These are phyloP conservation scores for Pegoplata infirma DNA, from an alignment of 2,888 invertebrate species.

Conservation along the genomic window DNA sequence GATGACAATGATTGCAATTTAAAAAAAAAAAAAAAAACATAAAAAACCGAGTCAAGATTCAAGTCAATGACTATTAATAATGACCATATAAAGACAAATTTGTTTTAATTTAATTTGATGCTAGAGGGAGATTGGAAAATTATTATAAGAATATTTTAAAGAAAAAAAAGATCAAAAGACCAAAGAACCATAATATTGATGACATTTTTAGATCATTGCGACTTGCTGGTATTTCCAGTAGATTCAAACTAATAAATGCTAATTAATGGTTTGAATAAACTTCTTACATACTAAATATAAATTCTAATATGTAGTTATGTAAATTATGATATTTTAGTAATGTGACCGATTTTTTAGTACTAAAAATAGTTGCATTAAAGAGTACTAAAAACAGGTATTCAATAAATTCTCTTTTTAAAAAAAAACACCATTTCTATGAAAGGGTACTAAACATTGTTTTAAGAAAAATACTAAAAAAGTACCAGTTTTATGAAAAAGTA, in stretches of 20 bases:
- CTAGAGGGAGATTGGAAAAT: slow-evolving; percentile 36
- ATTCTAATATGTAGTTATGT: no score
- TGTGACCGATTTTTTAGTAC: no score
- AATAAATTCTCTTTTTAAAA: no score
- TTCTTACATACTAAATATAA: no score
- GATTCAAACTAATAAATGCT: slow-evolving; percentile 35
- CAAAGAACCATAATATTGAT: slow-evolving; percentile 32
- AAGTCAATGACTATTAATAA: slow-evolving; percentile 45
- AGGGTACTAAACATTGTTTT: no score
- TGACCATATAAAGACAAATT: slow-evolving; percentile 56
- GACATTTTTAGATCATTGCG: slow-evolving; percentile 46
- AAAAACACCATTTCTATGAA: no score
- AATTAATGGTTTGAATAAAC: slow-evolving; percentile 29
- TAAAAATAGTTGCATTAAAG: no score
- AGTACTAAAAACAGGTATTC: no score
- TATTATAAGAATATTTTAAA: no score
- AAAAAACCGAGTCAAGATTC: neutral
- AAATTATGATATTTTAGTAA: no score
- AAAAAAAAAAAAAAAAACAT: neutral
- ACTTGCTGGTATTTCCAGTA: neutral
- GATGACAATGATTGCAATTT: slow-evolving; percentile 32
- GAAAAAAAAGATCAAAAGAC: slow-evolving; percentile 26
- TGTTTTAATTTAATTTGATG: slow-evolving; percentile 58
- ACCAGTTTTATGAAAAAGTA: no score
- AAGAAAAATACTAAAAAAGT: no score